Percentiles rank a stretch among this genome's conserved stretches.
These are phyloP conservation scores for Macaca mulatta DNA, from an alignment of 2,113 vertebrate species.

Conservation along the genomic window DNA sequence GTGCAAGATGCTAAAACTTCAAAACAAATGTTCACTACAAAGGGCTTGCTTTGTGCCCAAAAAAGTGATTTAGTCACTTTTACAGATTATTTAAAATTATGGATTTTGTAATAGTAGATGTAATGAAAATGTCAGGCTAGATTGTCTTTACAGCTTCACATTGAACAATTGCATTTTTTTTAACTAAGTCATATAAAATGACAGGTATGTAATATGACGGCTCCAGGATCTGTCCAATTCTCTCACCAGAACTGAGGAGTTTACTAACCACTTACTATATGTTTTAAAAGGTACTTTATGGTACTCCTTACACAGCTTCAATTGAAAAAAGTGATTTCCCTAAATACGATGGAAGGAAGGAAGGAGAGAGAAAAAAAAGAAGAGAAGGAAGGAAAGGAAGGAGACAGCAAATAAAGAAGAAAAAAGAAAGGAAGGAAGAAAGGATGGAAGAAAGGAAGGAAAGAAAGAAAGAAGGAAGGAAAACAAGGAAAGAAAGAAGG, in stretches of 20 bases:
- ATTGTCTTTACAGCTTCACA: conserved; percentile 22
- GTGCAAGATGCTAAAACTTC: conserved; percentile 6
- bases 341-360: not conserved
- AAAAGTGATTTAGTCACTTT: not conserved
- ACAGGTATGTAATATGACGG: not conserved
- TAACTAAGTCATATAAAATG: not conserved
- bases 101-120: not conserved
- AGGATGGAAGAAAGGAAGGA: not conserved
- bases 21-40: not conserved
- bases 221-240: not conserved
- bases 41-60: not conserved
- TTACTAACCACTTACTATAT: not conserved
- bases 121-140: not conserved
- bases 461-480: not conserved
- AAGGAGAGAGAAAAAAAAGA: not conserved
- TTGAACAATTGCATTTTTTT: not conserved
- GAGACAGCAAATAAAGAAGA: not conserved
- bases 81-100: conserved; percentile 9
- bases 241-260: not conserved
- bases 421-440: not conserved
- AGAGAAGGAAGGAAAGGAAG: not conserved
- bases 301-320: not conserved
- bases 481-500: not conserved
- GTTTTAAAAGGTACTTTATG: not conserved
- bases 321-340: not conserved